Percentiles rank a stretch among this genome's conserved stretches.
Conservation (phyloP, 2,888 invertebrate genomes). For the Idaea dimidiata region DNA sequence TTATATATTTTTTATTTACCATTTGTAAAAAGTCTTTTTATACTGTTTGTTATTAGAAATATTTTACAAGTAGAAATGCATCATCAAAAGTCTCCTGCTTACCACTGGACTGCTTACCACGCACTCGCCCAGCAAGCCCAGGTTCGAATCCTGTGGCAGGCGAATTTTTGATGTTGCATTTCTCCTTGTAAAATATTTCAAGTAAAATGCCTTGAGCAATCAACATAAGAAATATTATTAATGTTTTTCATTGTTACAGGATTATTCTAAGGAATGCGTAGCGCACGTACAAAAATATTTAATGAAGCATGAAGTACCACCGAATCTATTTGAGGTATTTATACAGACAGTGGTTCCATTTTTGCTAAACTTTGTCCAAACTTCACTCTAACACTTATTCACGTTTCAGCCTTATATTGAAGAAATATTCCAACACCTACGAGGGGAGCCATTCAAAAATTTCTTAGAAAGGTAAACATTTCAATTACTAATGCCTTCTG, state of each 20-base stretch:
- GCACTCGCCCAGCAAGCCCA: too few relatives aligned
- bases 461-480: slow-evolving; percentile 96
- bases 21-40: too few relatives aligned
- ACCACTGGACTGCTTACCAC: too few relatives aligned
- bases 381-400: slow-evolving; percentile 13
- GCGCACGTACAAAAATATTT: slow-evolving; percentile 98
- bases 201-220: too few relatives aligned
- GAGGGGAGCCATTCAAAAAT: slow-evolving; percentile 97
- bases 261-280: slow-evolving; percentile 98
- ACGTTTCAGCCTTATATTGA: slow-evolving; percentile 97
- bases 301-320: slow-evolving; percentile 97
- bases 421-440: slow-evolving; percentile 98
- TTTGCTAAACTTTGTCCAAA: slow-evolving; percentile 9
- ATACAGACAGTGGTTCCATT: slow-evolving; percentile 3
- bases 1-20: too few relatives aligned
- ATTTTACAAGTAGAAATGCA: too few relatives aligned
- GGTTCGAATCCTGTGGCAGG: too few relatives aligned
- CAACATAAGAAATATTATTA: background rate
- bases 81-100: too few relatives aligned
- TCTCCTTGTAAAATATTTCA: too few relatives aligned
- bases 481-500: too few relatives aligned
- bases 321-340: slow-evolving; percentile 97
- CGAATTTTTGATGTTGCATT: too few relatives aligned
- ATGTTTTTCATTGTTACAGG: slow-evolving; percentile 83
- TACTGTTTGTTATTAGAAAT: too few relatives aligned